These are phyloP conservation scores for Drosophila erecta DNA, from an alignment of 1,140 invertebrate species.

Conservation along the genomic window DNA sequence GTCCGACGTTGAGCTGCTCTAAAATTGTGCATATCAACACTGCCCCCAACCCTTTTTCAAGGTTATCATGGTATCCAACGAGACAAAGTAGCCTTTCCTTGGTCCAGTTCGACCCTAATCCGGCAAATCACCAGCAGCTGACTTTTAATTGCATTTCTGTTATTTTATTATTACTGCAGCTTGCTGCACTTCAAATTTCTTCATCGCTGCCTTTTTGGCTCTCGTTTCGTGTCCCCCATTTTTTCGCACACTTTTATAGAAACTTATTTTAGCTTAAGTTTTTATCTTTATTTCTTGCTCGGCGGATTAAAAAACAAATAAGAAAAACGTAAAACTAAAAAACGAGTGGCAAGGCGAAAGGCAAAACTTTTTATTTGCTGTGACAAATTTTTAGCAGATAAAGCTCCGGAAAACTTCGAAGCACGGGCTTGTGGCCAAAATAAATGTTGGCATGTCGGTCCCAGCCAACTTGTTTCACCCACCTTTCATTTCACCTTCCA, in stretches of 20 bases:
- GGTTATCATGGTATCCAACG: constrained; percentile 47
- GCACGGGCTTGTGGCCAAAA: constrained; percentile 56
- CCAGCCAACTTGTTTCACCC: constrained; percentile 8
- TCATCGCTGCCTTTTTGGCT: constrained; percentile 15
- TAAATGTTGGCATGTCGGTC: constrained; percentile 57
- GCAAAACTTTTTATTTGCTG: constrained; percentile 80
- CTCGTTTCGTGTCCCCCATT: background rate
- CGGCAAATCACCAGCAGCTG: constrained; percentile 63
- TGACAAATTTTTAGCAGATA: constrained; percentile 80
- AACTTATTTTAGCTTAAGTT: constrained; percentile 79
- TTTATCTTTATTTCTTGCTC: constrained; percentile 75
- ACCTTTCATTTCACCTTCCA: constrained; percentile 18
- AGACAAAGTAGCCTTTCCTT: constrained; percentile 53
- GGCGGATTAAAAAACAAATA: constrained; percentile 71
- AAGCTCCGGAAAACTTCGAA: constrained; percentile 64
- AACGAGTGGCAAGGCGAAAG: constrained; percentile 45
- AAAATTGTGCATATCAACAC: too few species aligned
- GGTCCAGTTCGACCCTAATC: constrained; percentile 49
- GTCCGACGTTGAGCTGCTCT: constrained; percentile 37
- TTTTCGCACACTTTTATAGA: constrained; percentile 55
- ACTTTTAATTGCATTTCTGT: constrained; percentile 78
- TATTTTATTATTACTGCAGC: constrained; percentile 76
- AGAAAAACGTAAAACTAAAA: constrained; percentile 6
- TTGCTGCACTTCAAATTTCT: constrained; percentile 67
- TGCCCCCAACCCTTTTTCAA: constrained; percentile 21